phyloP scores from a whole-genome alignment of 2,888 invertebrate species.

The Lithosia quadra region DNA sequence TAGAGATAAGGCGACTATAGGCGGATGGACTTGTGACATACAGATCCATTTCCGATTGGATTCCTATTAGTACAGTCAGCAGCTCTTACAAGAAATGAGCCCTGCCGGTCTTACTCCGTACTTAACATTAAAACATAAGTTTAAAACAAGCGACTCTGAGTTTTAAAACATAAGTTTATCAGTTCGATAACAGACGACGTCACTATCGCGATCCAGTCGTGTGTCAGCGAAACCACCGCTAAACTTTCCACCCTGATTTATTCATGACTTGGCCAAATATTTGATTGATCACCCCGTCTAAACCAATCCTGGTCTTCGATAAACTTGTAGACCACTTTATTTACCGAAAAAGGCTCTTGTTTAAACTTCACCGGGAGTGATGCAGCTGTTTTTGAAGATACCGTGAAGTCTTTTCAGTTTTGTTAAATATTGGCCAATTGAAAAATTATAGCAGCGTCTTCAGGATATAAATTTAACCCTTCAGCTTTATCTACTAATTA shows the following conservation, averaged over 20 bases:
- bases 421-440: constrained; percentile 8
- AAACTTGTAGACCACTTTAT: constrained; percentile 82
- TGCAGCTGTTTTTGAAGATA: constrained; percentile 66
- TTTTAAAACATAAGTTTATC: constrained; percentile 40
- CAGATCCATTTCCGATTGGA: too few relatives aligned
- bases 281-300: constrained; percentile 83
- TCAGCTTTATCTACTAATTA: not conserved
- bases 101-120: too few relatives aligned
- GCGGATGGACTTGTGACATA: too few relatives aligned
- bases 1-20: too few relatives aligned
- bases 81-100: too few relatives aligned
- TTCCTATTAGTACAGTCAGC: too few relatives aligned
- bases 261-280: constrained; percentile 83
- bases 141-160: not conserved
- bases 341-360: constrained; percentile 76
- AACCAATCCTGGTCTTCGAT: constrained; percentile 76
- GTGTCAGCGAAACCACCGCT: constrained; percentile 50
- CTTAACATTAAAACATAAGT: not conserved
- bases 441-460: not conserved
- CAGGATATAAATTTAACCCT: not conserved
- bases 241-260: constrained; percentile 73
- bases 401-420: constrained; percentile 63
- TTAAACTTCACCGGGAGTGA: constrained; percentile 72
- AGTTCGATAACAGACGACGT: constrained; percentile 38
- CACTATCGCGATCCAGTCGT: constrained; percentile 46